Conservation (phyloP, 2,113 vertebrate genomes). For the Forbesichthys agassizii region DNA sequence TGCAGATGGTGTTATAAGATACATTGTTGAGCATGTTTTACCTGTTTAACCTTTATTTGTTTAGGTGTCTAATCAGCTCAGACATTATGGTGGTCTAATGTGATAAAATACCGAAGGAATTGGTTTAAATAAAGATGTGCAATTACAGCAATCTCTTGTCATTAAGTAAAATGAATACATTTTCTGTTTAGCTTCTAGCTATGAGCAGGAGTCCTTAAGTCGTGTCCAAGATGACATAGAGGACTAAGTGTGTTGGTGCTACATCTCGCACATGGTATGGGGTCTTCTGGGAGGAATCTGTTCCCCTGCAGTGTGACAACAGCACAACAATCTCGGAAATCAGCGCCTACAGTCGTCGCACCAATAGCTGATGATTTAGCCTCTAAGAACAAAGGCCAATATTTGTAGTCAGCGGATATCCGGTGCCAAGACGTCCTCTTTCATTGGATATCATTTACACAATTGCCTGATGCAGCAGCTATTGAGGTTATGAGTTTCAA, state of each 20-base stretch:
- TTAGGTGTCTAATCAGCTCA: neutral
- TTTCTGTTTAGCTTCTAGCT: neutral
- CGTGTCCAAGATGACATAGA: neutral
- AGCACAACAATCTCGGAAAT: neutral
- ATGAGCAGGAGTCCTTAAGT: neutral
- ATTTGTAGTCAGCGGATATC: no score
- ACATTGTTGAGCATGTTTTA: neutral
- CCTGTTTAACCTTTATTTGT: neutral
- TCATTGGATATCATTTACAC: no score
- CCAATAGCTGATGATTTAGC: no score
- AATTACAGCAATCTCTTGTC: no score
- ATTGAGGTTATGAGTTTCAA: no score
- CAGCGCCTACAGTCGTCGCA: no score
- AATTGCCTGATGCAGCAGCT: no score
- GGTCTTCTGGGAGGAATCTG: conserved; percentile 9
- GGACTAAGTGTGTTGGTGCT: neutral
- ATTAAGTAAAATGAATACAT: no score
- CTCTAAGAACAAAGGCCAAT: no score
- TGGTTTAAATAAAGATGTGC: neutral
- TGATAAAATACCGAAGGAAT: neutral
- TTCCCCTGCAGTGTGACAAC: conserved; percentile 4
- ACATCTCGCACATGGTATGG: conserved; percentile 2
- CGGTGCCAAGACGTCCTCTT: no score
- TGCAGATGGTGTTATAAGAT: neutral
- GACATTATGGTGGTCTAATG: neutral